Conservation (phyloP, 2,797 vertebrate genomes). For the Anabas testudineus region DNA sequence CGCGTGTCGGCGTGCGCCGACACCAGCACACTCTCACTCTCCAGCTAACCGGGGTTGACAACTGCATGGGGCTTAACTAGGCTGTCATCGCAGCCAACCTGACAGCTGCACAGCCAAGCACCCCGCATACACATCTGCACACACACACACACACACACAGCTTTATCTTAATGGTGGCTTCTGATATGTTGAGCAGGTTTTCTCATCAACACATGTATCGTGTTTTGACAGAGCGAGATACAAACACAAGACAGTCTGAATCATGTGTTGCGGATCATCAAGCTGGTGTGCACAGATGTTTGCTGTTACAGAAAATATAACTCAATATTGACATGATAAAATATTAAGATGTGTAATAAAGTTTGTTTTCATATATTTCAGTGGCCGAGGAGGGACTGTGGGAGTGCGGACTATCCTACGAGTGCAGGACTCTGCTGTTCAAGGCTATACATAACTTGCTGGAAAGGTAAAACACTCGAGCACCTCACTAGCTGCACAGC, state of each 20-base stretch:
- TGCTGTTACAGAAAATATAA: slow-evolving; percentile 29
- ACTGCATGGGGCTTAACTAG: slow-evolving; percentile 78
- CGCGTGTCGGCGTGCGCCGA: slow-evolving; percentile 54
- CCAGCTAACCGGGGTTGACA: slow-evolving; percentile 78
- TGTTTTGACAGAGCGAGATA: slow-evolving; percentile 57
- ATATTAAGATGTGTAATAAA: slow-evolving; percentile 8
- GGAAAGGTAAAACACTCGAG: slow-evolving; percentile 89
- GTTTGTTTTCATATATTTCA: slow-evolving; percentile 71
- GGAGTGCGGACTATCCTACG: slow-evolving; percentile 97
- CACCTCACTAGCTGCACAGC: slow-evolving; percentile 13
- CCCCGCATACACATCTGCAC: slow-evolving; percentile 13
- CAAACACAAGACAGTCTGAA: slow-evolving; percentile 44
- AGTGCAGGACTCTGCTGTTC: slow-evolving; percentile 97
- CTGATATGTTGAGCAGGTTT: slow-evolving; percentile 52
- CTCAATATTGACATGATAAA: slow-evolving; percentile 16
- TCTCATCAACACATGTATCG: slow-evolving; percentile 57
- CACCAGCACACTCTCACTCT: slow-evolving; percentile 45
- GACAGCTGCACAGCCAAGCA: slow-evolving; percentile 72
- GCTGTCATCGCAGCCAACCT: slow-evolving; percentile 70
- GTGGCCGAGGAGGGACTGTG: slow-evolving; percentile 96
- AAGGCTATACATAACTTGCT: slow-evolving; percentile 98
- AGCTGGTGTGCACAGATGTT: slow-evolving; percentile 57
- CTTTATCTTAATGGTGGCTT: slow-evolving; percentile 40
- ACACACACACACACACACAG: slow-evolving; percentile 12
- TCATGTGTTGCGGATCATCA: slow-evolving; percentile 52